Base-by-base conservation (phyloP, 2,797 vertebrate genomes). In the Pipistrellus pygmaeus region DNA sequence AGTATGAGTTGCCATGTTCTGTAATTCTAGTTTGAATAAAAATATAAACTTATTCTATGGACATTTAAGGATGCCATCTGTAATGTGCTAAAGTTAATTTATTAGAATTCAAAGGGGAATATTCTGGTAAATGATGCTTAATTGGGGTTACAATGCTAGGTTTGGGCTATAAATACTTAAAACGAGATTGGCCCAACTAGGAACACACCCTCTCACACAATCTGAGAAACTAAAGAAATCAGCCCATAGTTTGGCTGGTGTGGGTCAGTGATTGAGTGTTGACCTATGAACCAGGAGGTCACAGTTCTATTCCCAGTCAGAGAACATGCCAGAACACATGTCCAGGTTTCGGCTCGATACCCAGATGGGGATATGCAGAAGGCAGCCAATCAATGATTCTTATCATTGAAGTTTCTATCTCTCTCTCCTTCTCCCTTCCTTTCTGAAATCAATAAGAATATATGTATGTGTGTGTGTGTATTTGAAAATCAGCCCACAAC, bases 81-180 rank as follows among this genome's bases (percentile, higher is more conserved):
- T 8, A 1, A 32, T 66, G 13, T 48, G n/a, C 48, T 51, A 92
- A 78, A 64, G 1, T 13, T 88, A 48, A 94, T 85, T 69, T 21
- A 25, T 60, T 64, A 78, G 41, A 88, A 69, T 85, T 82, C 62
- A 78, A 38, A 81, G 81, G 77, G 14, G 44, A 85, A 46, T 86
- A 41, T 21, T 44, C 68, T 78, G 25, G 44, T n/a, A 90, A 94
- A 78, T 41, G 44, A 97, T 85, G 30, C 20, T 78, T 75, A 30
- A 8, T 55, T 78, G 88, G 41, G 11, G 32, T 85, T 53, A 41
- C 55, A 75, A 86, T 71, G 51, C 44, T 83, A 64, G 60, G 17
- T 83, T 80, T 76, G 64, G 80, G 35, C 81, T 88, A 69, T 35
- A 94, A 62, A 85, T 94, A 10, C 62, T 93, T 78, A 85, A 96